Conservation (phyloP, 2,888 invertebrate genomes). For the Coelopa pilipes region DNA sequence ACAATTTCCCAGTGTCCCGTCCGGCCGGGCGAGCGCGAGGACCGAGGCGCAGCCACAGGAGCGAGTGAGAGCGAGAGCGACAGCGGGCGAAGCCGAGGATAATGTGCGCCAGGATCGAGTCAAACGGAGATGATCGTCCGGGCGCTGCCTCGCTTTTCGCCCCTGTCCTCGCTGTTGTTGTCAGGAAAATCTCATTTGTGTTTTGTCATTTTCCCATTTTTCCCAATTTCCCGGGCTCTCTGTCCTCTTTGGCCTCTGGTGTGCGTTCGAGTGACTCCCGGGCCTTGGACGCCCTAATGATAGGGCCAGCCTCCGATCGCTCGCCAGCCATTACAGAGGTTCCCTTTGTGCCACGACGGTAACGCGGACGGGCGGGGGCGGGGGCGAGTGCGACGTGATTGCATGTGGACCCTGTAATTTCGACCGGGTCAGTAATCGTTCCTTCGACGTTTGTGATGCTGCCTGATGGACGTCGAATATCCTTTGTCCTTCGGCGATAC, state of each 20-base stretch:
- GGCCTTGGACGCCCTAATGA: conserved; percentile 15
- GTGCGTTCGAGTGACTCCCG: background rate
- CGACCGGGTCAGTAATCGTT: background rate
- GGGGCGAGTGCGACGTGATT: conserved; percentile 6
- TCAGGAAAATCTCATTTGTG: conserved; percentile 6
- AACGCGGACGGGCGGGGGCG: too few relatives aligned
- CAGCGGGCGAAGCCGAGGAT: background rate
- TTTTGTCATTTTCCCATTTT: background rate
- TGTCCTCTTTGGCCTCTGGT: too few relatives aligned
- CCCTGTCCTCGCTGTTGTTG: background rate
- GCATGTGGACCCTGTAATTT: conserved; percentile 12
- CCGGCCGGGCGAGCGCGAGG: background rate
- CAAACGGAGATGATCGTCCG: conserved; percentile 2
- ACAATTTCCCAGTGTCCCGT: conserved; percentile 30
- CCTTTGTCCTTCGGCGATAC: background rate
- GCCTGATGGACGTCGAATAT: background rate
- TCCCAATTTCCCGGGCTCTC: background rate
- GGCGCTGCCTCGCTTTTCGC: background rate
- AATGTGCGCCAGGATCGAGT: background rate
- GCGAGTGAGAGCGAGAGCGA: too few relatives aligned
- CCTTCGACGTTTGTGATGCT: background rate
- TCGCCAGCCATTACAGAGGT: background rate
- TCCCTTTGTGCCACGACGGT: background rate
- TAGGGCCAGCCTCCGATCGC: background rate
- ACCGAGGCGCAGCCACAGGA: background rate